Evolutionary conservation across 1,140 invertebrate genomes (phyloP), one percentile per base, ranked within the genome.

Genomic region (Bombus balteatus): DNA sequence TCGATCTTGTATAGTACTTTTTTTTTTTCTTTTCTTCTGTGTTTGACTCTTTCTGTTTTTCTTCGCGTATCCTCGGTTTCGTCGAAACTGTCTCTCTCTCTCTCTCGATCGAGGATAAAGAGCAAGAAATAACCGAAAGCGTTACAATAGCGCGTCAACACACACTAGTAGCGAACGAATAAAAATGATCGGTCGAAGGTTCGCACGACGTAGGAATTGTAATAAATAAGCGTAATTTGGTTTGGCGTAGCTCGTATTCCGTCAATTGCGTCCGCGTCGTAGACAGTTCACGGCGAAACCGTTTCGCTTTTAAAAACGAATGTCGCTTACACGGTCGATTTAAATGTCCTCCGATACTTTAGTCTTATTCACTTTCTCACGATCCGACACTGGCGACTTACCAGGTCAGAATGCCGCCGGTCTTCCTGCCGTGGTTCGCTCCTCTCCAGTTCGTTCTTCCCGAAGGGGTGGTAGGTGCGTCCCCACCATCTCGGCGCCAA

Each of bases 311-410:
- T 47, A 28, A 57, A 68, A n/a, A 62, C 59, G 59, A n/a, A 34
- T 68, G 47, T 79, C 79, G 81, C 53, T 76, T 73, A 18, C 59
- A 62, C 65, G 68, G 78, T 80, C 76, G 88, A 84, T 90, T 91
- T 91, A 91, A 91, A 91, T 91, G 90, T 91, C 90, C 82, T 59
- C n/a, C 66, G 59, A 57, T 59, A 39, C 79, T 83, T 70, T 43
- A 57, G 68, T 74, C 82, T 68, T 84, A 57, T 59, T 76, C 86
- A 86, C 90, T 86, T 47, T 83, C 71, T 88, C 87, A 93, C 93
- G 92, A 94, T 88, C 94, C 92, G 94, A 94, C 94, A 92, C 94
- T 94, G 94, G 92, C 90, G 91, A 92, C 94, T 94, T 94, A 93
- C 94, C 94, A 95, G 94, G 93, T 94, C 94, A 94, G 93, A 95